A percentile compares a stretch with the other conserved stretches of the same genome.
These are phyloP conservation scores for Trachythela sp. DNA, from an alignment of 64 coral and sea anemone species.

Conservation along the genomic window DNA sequence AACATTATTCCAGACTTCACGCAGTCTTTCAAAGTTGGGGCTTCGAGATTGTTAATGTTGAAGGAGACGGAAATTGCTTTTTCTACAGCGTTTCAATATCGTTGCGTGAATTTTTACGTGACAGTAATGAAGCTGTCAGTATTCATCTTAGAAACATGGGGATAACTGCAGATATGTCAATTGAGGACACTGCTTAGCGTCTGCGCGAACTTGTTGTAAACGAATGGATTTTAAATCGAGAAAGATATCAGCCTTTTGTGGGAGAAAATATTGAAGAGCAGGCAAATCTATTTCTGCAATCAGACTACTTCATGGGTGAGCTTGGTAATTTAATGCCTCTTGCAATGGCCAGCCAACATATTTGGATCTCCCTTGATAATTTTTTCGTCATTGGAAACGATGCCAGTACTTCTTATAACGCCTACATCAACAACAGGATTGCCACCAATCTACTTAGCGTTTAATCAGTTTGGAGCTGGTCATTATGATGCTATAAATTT, in stretches of 20 bases:
- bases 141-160: background rate
- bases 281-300: slow-evolving; percentile 40
- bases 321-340: slow-evolving; percentile 63
- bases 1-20: background rate
- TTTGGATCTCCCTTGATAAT: slow-evolving; percentile 47
- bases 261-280: background rate
- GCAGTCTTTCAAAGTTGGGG: background rate
- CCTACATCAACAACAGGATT: slow-evolving; percentile 28
- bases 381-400: slow-evolving; percentile 52
- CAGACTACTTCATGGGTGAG: slow-evolving; percentile 51
- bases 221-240: slow-evolving; percentile 48
- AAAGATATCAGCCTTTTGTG: slow-evolving; percentile 51
- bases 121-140: background rate
- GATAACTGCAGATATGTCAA: background rate
- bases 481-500: slow-evolving; percentile 57
- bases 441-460: slow-evolving; percentile 47
- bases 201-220: slow-evolving; percentile 26
- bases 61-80: slow-evolving; percentile 11
- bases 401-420: slow-evolving; percentile 54
- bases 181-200: background rate
- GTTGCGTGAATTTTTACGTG: background rate
- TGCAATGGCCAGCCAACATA: slow-evolving; percentile 60
- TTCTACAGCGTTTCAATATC: background rate
- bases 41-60: background rate
- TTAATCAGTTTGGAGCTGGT: slow-evolving; percentile 51